Percentiles rank a stretch among this genome's conserved stretches.
phyloP scores from a whole-genome alignment of 2,797 vertebrate species.

The Ficedula albicollis region DNA sequence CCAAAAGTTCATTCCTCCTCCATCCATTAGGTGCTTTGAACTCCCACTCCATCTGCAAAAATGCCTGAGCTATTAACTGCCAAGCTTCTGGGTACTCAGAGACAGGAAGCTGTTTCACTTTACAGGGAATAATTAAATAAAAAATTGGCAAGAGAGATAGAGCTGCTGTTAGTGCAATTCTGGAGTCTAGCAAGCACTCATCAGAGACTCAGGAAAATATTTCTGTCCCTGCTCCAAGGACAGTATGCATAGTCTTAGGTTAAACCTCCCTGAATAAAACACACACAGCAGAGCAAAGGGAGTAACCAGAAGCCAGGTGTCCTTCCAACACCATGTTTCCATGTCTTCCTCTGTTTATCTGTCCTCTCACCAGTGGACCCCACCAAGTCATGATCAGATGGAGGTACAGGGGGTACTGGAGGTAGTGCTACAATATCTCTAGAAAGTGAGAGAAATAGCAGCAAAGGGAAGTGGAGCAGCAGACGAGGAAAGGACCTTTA shows the following conservation, averaged over 20 bases:
- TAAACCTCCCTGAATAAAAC: neutral
- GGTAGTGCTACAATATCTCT: neutral
- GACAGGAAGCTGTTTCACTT: slow-evolving; percentile 31
- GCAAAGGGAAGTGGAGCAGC: neutral
- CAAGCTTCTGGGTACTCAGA: slow-evolving; percentile 39
- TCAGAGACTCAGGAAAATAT: neutral
- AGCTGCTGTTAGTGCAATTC: neutral
- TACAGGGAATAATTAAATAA: slow-evolving; percentile 35
- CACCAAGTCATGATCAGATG: neutral
- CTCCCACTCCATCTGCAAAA: neutral
- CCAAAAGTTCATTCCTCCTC: neutral
- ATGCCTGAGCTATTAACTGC: neutral
- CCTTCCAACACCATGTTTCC: neutral
- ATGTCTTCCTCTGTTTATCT: neutral
- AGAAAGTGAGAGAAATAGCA: neutral
- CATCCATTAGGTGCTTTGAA: neutral
- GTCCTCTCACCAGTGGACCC: neutral
- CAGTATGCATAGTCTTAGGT: neutral
- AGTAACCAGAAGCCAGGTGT: neutral
- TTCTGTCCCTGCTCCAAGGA: neutral
- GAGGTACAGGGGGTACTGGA: too few species aligned
- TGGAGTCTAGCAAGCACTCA: neutral
- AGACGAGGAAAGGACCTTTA: neutral
- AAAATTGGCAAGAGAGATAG: slow-evolving; percentile 2
- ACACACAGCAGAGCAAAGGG: neutral